Base-by-base conservation (phyloP, 2,888 invertebrate species). In the Kryphioiulus occultus region DNA sequence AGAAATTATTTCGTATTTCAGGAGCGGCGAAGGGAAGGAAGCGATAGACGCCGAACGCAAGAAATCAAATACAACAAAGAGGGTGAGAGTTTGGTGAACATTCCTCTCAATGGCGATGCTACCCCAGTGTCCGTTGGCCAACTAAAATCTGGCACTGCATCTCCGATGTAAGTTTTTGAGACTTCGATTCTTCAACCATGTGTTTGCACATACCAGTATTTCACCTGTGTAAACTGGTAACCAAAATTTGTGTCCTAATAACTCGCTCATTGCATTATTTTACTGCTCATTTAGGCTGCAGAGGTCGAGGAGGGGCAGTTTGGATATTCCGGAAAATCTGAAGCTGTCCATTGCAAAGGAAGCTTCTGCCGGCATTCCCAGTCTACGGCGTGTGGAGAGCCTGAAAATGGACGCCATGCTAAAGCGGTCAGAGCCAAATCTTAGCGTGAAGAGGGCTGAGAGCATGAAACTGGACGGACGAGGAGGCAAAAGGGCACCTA, bases 401-500 rank as follows among this genome's bases (percentile, higher is more conserved):
- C 68, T 89, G 88, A 59, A 87, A 4, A 47, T 86, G 4, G 88
- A 88, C 32, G 32, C 68, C 0, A 39, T 87, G 44, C 84, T 87
- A 22, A 89, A 86, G 59, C 86, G 83, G 85, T 83, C 68, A 17
- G 59, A 78, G 12, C 59, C 59, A 39, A 39, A 35, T 22, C 91
- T 92, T 4, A 93, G 93, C 88, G 92, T 97, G 4, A 97, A 97
- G 91, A 93, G 97, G 5, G 96, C 97, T 0, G 97, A 97, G 92
- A 97, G 97, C 91, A 97, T 97, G 97, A 96, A 96, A 91, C 94
- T 95, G 47, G 93, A 93, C 15, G 94, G 94, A 22, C 19, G 53
- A 17, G 86, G 86, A 17, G 47, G 47, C 7, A 44, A 39, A 15
- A 44, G 87, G 10, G 98, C 98, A 0, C 97, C 99, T 0, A 98